These are phyloP conservation scores for Chironomus riparius DNA, from an alignment of 2,888 invertebrate genomes.

Conservation along the genomic window DNA sequence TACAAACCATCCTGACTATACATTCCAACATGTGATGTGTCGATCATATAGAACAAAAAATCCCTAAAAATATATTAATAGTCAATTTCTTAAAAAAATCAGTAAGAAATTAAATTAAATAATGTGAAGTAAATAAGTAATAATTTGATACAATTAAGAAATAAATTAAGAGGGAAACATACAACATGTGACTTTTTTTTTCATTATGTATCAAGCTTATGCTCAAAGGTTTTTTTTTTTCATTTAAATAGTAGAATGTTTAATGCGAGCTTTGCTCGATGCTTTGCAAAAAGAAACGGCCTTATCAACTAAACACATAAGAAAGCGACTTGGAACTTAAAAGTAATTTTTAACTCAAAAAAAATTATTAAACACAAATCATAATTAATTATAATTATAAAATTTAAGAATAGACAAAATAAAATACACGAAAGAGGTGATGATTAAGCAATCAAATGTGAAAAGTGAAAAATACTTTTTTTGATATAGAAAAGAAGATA, in stretches of 20 bases:
- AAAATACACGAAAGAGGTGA: background rate
- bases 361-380: background rate
- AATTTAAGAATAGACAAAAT: background rate
- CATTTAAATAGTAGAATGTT: constrained; percentile 16
- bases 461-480: background rate
- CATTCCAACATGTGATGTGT: too few species aligned
- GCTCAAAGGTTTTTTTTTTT: background rate
- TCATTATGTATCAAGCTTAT: background rate
- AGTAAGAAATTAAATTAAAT: background rate
- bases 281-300: background rate
- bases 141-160: background rate
- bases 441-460: too few species aligned
- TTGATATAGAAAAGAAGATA: background rate
- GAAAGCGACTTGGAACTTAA: background rate
- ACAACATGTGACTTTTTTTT: background rate
- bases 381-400: background rate
- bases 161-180: background rate
- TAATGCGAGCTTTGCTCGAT: constrained; percentile 21
- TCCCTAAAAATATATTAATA: background rate
- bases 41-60: background rate
- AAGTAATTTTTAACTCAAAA: too few species aligned
- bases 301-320: constrained; percentile 20
- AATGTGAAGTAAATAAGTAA: background rate
- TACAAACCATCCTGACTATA: too few species aligned
- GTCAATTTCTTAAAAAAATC: too few species aligned